A percentile compares a stretch with the other conserved stretches of the same genome.
Conservation (phyloP, 2,888 invertebrate genomes). For the Drosophila vallismaia region DNA sequence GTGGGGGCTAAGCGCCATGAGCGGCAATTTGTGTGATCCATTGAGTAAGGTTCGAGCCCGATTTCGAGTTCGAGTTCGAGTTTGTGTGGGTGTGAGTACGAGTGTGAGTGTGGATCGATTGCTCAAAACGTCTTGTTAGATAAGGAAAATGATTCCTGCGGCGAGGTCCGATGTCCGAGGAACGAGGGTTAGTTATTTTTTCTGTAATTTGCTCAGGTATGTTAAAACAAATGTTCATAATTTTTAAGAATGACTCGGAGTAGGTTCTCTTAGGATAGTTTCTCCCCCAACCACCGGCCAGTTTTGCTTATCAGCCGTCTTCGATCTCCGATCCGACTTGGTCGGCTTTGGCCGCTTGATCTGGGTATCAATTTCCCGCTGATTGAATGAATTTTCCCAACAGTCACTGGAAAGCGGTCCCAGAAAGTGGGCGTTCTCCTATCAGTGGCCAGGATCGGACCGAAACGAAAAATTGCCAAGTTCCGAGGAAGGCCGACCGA, state of each 20-base stretch:
- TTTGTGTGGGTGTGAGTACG: not conserved
- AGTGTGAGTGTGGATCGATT: slow-evolving; percentile 55
- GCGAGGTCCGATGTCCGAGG: slow-evolving; percentile 33
- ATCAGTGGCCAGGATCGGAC: slow-evolving; percentile 57
- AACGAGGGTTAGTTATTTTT: slow-evolving; percentile 9
- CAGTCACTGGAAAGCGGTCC: slow-evolving; percentile 1
- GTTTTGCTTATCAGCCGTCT: slow-evolving; percentile 50
- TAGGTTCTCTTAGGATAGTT: slow-evolving; percentile 24
- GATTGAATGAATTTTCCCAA: slow-evolving; percentile 69
- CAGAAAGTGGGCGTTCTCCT: slow-evolving; percentile 57
- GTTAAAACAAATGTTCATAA: slow-evolving; percentile 76
- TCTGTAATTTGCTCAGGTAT: slow-evolving; percentile 74
- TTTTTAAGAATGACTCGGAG: slow-evolving; percentile 77
- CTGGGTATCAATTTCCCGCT: slow-evolving; percentile 70
- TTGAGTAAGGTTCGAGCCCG: slow-evolving; percentile 60
- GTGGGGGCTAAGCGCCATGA: slow-evolving; percentile 42
- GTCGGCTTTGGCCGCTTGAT: slow-evolving; percentile 50
- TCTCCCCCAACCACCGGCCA: slow-evolving; percentile 16
- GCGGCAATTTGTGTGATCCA: slow-evolving; percentile 76
- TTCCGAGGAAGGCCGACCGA: slow-evolving; percentile 59
- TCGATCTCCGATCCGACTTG: slow-evolving; percentile 38
- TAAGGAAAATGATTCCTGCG: slow-evolving; percentile 68
- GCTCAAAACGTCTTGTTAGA: slow-evolving; percentile 74
- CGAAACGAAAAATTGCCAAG: slow-evolving; percentile 55
- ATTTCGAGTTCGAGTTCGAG: slow-evolving; percentile 4